Evolutionary conservation across 1,140 invertebrate genomes (phyloP), one percentile per base, ranked within the genome.

Genomic region (Hetaerina americana): DNA sequence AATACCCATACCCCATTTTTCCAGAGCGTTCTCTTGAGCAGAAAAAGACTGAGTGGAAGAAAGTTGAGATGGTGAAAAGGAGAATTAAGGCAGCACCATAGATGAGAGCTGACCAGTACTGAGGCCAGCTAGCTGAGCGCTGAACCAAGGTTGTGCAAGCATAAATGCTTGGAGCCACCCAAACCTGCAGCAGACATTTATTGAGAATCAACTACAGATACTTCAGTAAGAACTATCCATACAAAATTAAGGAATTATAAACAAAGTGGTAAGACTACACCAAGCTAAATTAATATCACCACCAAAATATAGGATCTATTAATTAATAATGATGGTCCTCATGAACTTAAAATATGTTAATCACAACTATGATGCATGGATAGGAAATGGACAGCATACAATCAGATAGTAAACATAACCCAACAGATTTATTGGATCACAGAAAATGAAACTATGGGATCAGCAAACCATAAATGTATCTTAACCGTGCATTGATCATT

Each of bases 21-120:
- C 40, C 40, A 5, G 40, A 57, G 15, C 40, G 40, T 18, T 57
- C 40, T 57, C 40, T 57, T 57, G 40, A 85, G 77, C 86, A 90
- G 77, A 90, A 96, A 79, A 91, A 95, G 15, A 94, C 87, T 49
- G 89, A 89, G 79, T 97, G 95, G 84, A 96, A 97, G 77, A 89
- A 87, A 24, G 93, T 95, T n/a, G 94, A 96, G 6, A 95, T 85
- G 24, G 87, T 88, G 82, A 97, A 97, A 27, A 97, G 86, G 68
- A 93, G 86, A 31, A 95, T 87, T 0, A 96, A 84, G 12, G 93
- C 92, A 25, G 87, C 83, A 5, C 95, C 95, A 81, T 96, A 97
- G 29, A 97, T 87, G 72, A 90, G 82, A 25, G 92, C 91, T 0
- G 92, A 92, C 68, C 91, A 81, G 66, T 89, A 85, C 81, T 97